phyloP scores from a whole-genome alignment of 1,140 invertebrate genomes.

The Hetaerina americana region DNA sequence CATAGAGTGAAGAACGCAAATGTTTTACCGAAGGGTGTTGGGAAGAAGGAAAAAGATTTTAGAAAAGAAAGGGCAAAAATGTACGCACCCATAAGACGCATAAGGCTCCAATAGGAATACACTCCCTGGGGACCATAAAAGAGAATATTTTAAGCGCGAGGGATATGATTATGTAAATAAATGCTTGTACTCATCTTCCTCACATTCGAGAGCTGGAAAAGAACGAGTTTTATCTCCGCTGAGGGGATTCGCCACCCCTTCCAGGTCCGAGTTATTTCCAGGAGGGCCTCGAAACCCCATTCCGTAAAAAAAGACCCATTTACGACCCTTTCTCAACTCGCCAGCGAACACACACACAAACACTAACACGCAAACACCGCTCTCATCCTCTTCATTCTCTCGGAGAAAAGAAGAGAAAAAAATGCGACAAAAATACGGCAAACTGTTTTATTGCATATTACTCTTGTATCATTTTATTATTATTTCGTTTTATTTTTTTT shows the following conservation, averaged over 20 bases:
- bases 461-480: background rate
- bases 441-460: conserved; percentile 1
- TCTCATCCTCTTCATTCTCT: too few species aligned
- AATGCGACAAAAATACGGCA: too few species aligned
- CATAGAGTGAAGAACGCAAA: too few species aligned
- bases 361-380: too few species aligned
- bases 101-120: background rate
- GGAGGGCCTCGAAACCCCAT: background rate
- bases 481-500: too few species aligned
- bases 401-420: background rate
- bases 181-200: background rate
- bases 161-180: conserved; percentile 1
- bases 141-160: background rate
- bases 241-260: too few species aligned
- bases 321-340: background rate
- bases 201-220: background rate
- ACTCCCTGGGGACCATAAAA: background rate
- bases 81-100: background rate
- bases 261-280: background rate
- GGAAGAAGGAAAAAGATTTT: background rate
- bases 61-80: background rate
- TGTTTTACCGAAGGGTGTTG: too few species aligned
- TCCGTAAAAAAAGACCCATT: background rate
- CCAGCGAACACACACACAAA: background rate
- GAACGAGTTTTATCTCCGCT: background rate